Evolutionary conservation across 2,797 vertebrate genomes (phyloP), one percentile per base, ranked within the genome.

Genomic region (Spinibarbus caldwelli): DNA sequence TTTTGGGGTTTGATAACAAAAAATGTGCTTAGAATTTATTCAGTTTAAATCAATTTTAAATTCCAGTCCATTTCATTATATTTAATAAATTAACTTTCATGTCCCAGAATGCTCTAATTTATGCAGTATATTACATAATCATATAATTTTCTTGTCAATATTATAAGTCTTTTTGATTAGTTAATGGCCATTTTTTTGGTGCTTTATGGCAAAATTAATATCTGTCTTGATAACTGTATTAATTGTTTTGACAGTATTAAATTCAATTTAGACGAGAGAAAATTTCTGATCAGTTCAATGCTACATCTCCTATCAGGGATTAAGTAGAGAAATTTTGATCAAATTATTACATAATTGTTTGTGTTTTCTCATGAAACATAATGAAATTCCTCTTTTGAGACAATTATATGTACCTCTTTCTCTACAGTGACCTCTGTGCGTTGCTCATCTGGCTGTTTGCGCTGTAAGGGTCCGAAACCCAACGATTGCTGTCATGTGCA

Each of bases 401-500:
- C 29, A 15, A 6, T 29, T 67, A 31, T 9, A 2, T 45, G 3
- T 38, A 12, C 38, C 4, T 62, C 2, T 81, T 34, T 70, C 6
- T 41, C 36, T 10, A 76, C 85, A 99, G 98, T 97, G 94, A 99
- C 97, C 1, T 93, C 90, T 21, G 94, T 90, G 21, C 87, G 92
- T 23, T 99, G 97, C 89, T 95, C 96, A 0, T 92, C 93, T 0
- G 97, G 96, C 78, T 99, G 98, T 90, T 94, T 92, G 59, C 96
- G 97, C n/a, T 99, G 98, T 92, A 99, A 98, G 92, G 98, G 98
- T 66, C 89, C 2, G 0, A 89, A 91, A 5, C 88, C 97, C 64
- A 97, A 93, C 0, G 97, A 99, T 88, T 99, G 98, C 84, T 99
- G 98, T 88, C 98, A 99, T 1, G 96, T 94, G 87, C 97, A 98